These are phyloP conservation scores for Drosophila picticornis DNA, from an alignment of 2,888 invertebrate species.

Conservation along the genomic window DNA sequence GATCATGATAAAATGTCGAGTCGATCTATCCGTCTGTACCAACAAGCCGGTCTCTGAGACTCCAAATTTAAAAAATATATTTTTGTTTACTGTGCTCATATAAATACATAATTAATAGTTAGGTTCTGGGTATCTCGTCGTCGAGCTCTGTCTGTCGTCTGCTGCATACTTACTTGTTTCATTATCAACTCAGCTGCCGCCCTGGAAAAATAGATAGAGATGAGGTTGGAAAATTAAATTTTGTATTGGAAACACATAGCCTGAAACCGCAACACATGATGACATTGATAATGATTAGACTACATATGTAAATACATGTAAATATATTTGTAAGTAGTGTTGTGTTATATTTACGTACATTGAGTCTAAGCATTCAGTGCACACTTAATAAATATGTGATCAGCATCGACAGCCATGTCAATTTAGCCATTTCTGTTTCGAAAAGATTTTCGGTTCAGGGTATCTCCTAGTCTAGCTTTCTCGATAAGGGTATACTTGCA, in stretches of 20 bases:
- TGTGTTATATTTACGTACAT: background rate
- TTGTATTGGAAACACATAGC: constrained; percentile 28
- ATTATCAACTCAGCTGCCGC: constrained; percentile 54
- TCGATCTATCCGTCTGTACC: background rate
- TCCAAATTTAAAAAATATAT: background rate
- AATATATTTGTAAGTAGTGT: background rate
- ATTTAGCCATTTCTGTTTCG: background rate
- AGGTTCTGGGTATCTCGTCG: background rate
- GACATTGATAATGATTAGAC: constrained; percentile 7
- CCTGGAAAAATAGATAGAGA: constrained; percentile 30
- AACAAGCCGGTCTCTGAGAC: background rate
- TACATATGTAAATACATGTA: constrained; percentile 1
- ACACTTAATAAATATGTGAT: background rate
- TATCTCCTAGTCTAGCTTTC: background rate
- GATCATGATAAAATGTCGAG: background rate
- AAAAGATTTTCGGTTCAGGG: background rate
- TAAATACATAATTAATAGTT: background rate
- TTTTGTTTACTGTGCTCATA: background rate
- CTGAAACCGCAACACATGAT: constrained; percentile 23
- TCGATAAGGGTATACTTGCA: background rate
- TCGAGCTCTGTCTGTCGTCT: background rate
- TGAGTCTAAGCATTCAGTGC: background rate
- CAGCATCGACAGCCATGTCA: background rate
- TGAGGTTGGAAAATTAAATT: constrained; percentile 30
- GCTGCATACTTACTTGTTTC: constrained; percentile 8